A percentile compares a stretch with the other conserved stretches of the same genome.
phyloP scores from a whole-genome alignment of 23 tunicate genomes.

The Phallusia fumigata region DNA sequence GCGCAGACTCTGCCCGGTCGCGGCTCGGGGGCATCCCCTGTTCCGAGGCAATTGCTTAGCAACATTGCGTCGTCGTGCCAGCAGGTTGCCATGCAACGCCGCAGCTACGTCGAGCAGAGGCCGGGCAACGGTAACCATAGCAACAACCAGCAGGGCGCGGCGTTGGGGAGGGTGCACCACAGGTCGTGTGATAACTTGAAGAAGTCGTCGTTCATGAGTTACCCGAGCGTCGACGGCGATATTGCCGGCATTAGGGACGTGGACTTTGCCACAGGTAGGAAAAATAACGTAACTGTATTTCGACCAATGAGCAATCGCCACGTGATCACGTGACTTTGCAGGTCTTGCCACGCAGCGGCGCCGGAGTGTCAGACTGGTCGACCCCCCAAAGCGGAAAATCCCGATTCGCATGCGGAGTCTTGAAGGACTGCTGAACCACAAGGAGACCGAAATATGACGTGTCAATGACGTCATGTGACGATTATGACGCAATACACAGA shows the following conservation, averaged over 20 bases:
- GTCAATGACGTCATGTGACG: background rate
- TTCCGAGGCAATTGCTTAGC: conserved; percentile 34
- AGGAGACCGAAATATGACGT: conserved; percentile 69
- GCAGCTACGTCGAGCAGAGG: conserved; percentile 1
- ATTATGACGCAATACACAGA: background rate
- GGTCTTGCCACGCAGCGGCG: background rate
- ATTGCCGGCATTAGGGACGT: background rate
- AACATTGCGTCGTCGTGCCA: conserved; percentile 55
- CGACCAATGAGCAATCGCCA: no score
- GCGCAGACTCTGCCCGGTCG: conserved; percentile 2
- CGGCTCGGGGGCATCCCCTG: background rate
- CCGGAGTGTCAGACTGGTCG: background rate
- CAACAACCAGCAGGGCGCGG: background rate
- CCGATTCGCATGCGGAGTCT: conserved; percentile 44
- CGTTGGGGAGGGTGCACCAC: background rate
- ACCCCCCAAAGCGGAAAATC: conserved; percentile 25
- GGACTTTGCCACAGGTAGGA: conserved; percentile 3
- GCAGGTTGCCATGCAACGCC: conserved; percentile 40
- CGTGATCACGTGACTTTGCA: background rate
- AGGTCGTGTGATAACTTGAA: conserved; percentile 11
- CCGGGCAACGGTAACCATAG: background rate
- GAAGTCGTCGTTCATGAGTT: conserved; percentile 8
- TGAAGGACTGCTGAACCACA: conserved; percentile 59
- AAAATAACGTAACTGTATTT: no score
- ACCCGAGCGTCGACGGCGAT: background rate